Evolutionary conservation across 1,140 invertebrate species (phyloP), one percentile per base, ranked within the genome.

Genomic region (Drosophila azteca): DNA sequence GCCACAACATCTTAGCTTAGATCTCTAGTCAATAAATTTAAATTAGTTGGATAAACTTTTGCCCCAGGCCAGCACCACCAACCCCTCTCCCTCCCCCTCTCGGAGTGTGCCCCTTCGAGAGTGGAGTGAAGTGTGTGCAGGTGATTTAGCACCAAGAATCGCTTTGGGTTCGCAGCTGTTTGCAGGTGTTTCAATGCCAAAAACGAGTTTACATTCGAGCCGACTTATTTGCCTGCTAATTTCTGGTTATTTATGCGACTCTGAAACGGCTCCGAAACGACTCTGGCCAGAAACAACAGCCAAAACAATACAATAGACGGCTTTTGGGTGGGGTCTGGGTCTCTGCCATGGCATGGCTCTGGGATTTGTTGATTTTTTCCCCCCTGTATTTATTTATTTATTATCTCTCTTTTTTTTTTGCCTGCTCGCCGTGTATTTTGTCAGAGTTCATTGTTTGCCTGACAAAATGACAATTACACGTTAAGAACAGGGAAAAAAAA

Each of bases 401-500:
- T 20, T 20, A 20, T 20, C 53, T 2, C 17, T 48, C 35, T 66
- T 55, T 68, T 59, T 26, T 55, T 31, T 46, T 45, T 20, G 17
- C 17, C 0, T 20, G 17, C 17, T 20, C 17, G 43, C 48, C 48
- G 31, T 35, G 31, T 55, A 31, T 44, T 50, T 48, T 58, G 65
- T 48, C 52, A 51, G 63, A 60, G 77, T 70, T 67, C 66, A 80
- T 85, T 85, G 81, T 85, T 80, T 85, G 81, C 44, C 68, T 54
- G 67, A 85, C 81, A 80, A 85, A 79, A 85, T 74, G 77, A 85
- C 81, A 85, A 85, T 85, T 85, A 85, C 81, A 85, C 76, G 77
- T 85, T 73, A 60, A 63, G 74, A 85, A 85, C 85, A 74, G n/a
- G n/a, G n/a, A n/a, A n/a, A 20, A 20, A 45, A 45, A 85, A 77